These are phyloP conservation scores for Macropus fuliginosus DNA, from an alignment of 2,797 vertebrate genomes.

Conservation along the genomic window DNA sequence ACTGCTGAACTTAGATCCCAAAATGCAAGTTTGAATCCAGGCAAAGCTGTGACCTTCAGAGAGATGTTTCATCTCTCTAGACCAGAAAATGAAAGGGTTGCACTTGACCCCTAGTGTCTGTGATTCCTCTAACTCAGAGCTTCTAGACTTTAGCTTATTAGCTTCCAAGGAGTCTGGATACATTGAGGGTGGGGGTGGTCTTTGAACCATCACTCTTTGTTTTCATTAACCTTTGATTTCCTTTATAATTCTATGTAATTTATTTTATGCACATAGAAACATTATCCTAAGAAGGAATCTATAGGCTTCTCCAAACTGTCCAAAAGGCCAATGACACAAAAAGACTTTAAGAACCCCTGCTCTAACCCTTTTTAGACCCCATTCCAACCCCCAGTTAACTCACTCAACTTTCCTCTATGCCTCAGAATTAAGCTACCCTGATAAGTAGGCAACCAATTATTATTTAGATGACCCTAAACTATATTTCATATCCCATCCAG, in stretches of 20 bases:
- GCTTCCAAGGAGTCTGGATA: neutral
- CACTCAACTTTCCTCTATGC: neutral
- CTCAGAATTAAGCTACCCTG: neutral
- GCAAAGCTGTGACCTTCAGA: neutral
- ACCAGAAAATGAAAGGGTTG: neutral
- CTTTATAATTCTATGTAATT: neutral
- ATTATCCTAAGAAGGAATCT: neutral
- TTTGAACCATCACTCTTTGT: neutral
- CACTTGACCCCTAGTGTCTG: neutral
- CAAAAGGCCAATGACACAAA: neutral
- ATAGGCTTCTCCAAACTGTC: too few relatives aligned
- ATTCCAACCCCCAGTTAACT: neutral
- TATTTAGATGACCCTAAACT: neutral
- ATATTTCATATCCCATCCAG: neutral
- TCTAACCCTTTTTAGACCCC: neutral
- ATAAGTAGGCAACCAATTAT: neutral
- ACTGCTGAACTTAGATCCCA: neutral
- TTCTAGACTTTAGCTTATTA: neutral
- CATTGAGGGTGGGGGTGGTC: neutral
- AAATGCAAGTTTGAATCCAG: neutral
- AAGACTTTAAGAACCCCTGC: neutral
- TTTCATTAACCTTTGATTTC: neutral
- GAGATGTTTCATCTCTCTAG: neutral
- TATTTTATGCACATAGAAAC: neutral
- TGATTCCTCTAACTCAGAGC: neutral